These are phyloP conservation scores for Cryptocephalus moraei DNA, from an alignment of 2,888 invertebrate species.

Conservation along the genomic window DNA sequence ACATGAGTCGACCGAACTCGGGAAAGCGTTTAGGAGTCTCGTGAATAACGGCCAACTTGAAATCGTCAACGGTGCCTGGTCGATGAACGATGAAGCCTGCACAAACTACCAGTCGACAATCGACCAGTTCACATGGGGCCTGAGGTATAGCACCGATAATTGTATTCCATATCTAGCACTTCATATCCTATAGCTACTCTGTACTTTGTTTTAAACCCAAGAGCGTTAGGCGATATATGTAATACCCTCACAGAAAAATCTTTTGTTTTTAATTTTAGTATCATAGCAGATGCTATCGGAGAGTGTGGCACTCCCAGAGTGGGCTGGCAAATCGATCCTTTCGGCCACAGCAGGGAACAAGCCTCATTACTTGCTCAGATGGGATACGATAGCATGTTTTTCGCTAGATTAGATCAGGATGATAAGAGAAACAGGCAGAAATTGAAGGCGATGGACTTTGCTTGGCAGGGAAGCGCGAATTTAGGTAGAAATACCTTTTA, in stretches of 20 bases:
- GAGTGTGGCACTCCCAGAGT: slow-evolving; percentile 64
- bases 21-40: slow-evolving; percentile 45
- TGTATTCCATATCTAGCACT: background rate
- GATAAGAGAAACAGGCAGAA: slow-evolving; percentile 48
- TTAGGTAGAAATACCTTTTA: slow-evolving; percentile 36
- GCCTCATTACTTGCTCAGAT: slow-evolving; percentile 54
- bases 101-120: slow-evolving; percentile 59
- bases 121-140: slow-evolving; percentile 61
- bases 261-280: slow-evolving; percentile 1
- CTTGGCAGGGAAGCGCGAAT: slow-evolving; percentile 55
- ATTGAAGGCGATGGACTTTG: slow-evolving; percentile 54
- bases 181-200: background rate
- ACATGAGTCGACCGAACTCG: slow-evolving; percentile 44
- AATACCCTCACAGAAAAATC: background rate
- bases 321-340: slow-evolving; percentile 83
- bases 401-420: slow-evolving; percentile 58
- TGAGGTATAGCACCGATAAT: slow-evolving; percentile 49
- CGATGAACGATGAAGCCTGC: slow-evolving; percentile 55
- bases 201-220: background rate
- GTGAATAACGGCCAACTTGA: slow-evolving; percentile 51
- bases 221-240: background rate
- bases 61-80: slow-evolving; percentile 52
- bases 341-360: slow-evolving; percentile 67
- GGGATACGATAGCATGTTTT: slow-evolving; percentile 63
- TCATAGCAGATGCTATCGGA: slow-evolving; percentile 49